Conservation (phyloP, 2,888 invertebrate species). For the Cheilosia impressa region DNA sequence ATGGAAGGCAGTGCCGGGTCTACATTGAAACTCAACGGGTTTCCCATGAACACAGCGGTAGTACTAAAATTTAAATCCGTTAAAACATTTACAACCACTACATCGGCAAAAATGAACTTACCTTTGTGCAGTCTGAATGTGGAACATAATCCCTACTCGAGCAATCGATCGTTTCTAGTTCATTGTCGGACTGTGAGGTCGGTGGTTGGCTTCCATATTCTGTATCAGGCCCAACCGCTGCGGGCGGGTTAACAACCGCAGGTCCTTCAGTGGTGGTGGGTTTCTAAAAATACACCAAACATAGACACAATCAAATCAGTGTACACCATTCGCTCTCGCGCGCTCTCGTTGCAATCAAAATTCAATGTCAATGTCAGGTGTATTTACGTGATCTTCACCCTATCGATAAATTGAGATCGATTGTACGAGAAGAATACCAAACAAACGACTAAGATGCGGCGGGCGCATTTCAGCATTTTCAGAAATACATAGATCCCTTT, state of each 20-base stretch:
- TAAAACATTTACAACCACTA: not conserved
- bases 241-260: slow-evolving; percentile 81
- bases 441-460: slow-evolving; percentile 19
- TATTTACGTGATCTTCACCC: slow-evolving; percentile 52
- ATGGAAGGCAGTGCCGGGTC: slow-evolving; percentile 90
- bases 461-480: slow-evolving; percentile 64
- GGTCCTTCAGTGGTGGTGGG: slow-evolving; percentile 73
- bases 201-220: slow-evolving; percentile 57
- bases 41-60: slow-evolving; percentile 93
- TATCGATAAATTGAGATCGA: slow-evolving; percentile 49
- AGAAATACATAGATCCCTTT: slow-evolving; percentile 58
- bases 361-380: slow-evolving; percentile 55
- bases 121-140: slow-evolving; percentile 86
- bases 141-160: slow-evolving; percentile 85
- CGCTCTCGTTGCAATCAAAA: slow-evolving; percentile 16
- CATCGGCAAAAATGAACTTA: slow-evolving; percentile 77
- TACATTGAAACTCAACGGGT: slow-evolving; percentile 89
- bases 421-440: slow-evolving; percentile 25
- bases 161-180: slow-evolving; percentile 83
- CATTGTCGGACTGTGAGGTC: slow-evolving; percentile 77
- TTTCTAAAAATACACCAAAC: slow-evolving; percentile 76
- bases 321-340: not conserved
- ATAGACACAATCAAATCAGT: slow-evolving; percentile 7
- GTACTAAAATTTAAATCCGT: slow-evolving; percentile 86
- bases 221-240: slow-evolving; percentile 80